These are phyloP conservation scores for Philantomba maxwellii DNA, from an alignment of 2,113 vertebrate species.

Conservation along the genomic window DNA sequence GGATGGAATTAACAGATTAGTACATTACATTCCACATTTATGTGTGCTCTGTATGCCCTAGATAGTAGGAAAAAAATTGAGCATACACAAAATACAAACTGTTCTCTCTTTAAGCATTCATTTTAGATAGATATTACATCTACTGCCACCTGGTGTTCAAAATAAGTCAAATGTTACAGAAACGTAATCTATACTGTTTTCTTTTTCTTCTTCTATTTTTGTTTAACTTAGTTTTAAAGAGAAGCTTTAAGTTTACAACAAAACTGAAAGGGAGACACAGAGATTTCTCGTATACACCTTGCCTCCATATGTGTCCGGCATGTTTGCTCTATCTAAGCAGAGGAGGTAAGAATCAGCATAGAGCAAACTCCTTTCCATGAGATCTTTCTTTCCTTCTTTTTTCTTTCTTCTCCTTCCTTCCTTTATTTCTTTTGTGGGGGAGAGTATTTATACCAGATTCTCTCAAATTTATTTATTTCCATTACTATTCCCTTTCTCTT, in stretches of 20 bases:
- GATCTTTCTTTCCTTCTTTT: neutral
- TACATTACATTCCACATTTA: neutral
- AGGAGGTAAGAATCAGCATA: neutral
- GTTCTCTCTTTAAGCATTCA: neutral
- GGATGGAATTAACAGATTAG: neutral
- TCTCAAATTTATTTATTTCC: neutral
- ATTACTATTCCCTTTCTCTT: neutral
- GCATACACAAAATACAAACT: neutral
- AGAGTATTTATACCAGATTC: neutral
- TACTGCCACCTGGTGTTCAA: conserved; percentile 61
- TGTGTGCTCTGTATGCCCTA: neutral
- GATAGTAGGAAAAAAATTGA: neutral
- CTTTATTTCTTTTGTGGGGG: neutral
- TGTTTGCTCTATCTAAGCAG: neutral
- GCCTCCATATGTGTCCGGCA: rapidly evolving
- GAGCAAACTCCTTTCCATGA: neutral
- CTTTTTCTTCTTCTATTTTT: neutral
- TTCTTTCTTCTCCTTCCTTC: neutral
- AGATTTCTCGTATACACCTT: neutral
- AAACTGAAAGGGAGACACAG: neutral
- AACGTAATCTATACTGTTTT: neutral
- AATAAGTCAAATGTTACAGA: neutral
- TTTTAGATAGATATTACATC: neutral
- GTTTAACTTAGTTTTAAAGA: neutral
- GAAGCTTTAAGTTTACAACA: neutral